Conservation (phyloP, 2,797 vertebrate genomes). For the Columba guinea region DNA sequence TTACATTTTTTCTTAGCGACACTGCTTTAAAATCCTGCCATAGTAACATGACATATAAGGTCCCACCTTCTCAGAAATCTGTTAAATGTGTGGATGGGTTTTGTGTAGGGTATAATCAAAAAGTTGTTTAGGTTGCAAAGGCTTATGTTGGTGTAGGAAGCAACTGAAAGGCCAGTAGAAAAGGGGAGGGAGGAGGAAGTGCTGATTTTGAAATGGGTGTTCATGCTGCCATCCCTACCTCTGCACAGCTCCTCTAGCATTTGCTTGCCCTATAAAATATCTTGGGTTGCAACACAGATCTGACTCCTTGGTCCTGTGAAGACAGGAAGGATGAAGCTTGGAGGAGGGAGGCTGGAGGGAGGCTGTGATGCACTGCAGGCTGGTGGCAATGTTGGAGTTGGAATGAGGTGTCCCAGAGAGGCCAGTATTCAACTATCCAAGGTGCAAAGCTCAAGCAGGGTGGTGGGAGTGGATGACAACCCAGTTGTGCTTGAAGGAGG, state of each 20-base stretch:
- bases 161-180: background rate
- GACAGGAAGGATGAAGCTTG: background rate
- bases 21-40: background rate
- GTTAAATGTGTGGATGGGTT: background rate
- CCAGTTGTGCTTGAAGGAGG: background rate
- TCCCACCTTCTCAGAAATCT: background rate
- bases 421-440: background rate
- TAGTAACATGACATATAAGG: background rate
- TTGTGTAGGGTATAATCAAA: rapidly evolving
- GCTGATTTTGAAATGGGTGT: background rate
- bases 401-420: background rate
- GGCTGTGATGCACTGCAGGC: background rate
- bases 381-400: rapidly evolving
- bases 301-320: background rate
- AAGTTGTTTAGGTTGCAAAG: background rate
- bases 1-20: background rate
- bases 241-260: background rate
- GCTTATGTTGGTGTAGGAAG: background rate
- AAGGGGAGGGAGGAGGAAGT: background rate
- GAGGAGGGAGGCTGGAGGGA: background rate
- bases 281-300: background rate
- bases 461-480: background rate
- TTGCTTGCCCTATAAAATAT: background rate
- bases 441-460: background rate
- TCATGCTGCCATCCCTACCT: background rate